Evolutionary conservation across 64 coral and sea anemone species (phyloP).

Genomic region (Hydrozoanthus tunicans): DNA sequence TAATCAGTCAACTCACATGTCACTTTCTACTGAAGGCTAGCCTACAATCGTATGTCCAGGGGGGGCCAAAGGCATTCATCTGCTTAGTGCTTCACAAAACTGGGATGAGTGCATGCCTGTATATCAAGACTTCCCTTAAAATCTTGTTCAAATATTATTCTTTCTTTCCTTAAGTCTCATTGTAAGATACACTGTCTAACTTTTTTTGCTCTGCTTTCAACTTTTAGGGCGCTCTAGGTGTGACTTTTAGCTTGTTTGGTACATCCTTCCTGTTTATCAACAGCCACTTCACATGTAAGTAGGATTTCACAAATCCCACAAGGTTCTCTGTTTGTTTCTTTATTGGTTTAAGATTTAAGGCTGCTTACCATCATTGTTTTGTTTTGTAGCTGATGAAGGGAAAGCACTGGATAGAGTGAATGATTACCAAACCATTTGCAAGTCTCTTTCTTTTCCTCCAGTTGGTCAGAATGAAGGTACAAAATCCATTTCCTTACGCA

Average conservation of each 20-base stretch:
- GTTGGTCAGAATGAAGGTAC: conserved; percentile 47
- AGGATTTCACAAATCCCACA: neutral
- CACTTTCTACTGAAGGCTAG: too few relatives aligned
- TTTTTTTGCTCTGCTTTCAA: neutral
- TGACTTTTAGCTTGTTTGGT: conserved; percentile 92
- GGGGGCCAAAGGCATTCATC: too few relatives aligned
- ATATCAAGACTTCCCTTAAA: too few relatives aligned
- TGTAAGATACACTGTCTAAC: neutral
- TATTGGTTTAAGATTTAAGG: neutral
- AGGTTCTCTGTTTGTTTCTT: neutral
- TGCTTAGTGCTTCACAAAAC: too few relatives aligned
- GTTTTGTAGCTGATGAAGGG: conserved; percentile 76
- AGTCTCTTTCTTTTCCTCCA: conserved; percentile 73
- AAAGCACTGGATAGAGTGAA: conserved; percentile 82
- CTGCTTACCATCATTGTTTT: neutral
- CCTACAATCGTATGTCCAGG: too few relatives aligned
- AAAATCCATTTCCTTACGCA: neutral
- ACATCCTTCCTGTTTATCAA: conserved; percentile 97
- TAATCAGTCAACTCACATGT: too few relatives aligned
- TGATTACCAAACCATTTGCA: conserved; percentile 87
- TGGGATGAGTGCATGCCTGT: too few relatives aligned
- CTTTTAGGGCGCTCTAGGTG: conserved; percentile 81
- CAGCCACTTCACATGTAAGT: conserved; percentile 97
- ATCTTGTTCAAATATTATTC: too few relatives aligned
- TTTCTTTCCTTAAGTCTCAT: neutral